These are phyloP conservation scores for Brachyptera putata DNA, from an alignment of 2,888 invertebrate genomes.

Conservation along the genomic window DNA sequence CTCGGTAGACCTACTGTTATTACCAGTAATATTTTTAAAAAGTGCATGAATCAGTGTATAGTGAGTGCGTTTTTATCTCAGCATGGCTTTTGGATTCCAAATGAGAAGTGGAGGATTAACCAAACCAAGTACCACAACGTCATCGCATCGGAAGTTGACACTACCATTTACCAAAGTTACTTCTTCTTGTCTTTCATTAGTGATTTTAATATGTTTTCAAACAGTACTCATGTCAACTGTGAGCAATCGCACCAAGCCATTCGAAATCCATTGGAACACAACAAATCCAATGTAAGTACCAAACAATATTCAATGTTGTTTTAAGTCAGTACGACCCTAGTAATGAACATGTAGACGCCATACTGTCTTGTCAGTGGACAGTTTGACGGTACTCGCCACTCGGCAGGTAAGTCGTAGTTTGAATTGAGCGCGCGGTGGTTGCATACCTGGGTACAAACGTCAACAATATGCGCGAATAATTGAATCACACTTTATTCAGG, in stretches of 20 bases:
- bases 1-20: conserved; percentile 5
- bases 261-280: conserved; percentile 88
- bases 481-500: no score
- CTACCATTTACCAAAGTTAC: conserved; percentile 18
- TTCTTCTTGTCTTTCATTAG: conserved; percentile 29
- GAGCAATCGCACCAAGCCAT: conserved; percentile 76
- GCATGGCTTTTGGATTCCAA: conserved; percentile 12
- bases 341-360: no score
- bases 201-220: conserved; percentile 38
- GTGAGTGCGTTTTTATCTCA: no score
- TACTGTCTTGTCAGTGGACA: no score
- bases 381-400: no score
- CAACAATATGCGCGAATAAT: no score
- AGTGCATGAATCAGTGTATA: not conserved
- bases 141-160: not conserved
- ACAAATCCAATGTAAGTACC: conserved; percentile 76
- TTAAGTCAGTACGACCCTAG: no score
- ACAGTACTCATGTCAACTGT: conserved; percentile 60
- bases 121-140: not conserved
- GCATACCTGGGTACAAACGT: no score
- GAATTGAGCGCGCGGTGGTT: no score
- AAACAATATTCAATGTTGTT: no score
- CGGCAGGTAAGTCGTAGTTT: no score
- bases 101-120: conserved; percentile 1
- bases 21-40: no score